Base-by-base conservation (phyloP, 1,140 invertebrate genomes). In the Galleria mellonella region DNA sequence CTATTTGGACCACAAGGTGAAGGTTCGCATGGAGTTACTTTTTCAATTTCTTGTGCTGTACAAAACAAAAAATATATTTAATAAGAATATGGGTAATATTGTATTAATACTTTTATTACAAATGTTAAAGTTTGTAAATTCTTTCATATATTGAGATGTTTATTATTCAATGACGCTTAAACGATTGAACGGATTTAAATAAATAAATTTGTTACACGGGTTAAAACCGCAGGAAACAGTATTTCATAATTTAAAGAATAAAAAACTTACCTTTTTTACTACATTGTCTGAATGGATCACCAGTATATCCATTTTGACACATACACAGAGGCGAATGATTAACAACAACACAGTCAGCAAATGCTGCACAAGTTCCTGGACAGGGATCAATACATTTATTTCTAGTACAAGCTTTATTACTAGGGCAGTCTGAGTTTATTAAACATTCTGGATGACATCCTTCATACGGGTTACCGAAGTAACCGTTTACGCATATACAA, bases 241-340 rank as follows among this genome's bases (percentile, higher is more conserved):
- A 14, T 28, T 33, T 30, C 55, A 37, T 29, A 0, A 36, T 0
- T 14, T 31, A 4, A 13, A 15, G 30, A 30, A 10, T 29, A 42
- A 33, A 7, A 15, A 30, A 79, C 72, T 59, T 79, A 82, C 75
- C 51, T 74, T 55, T 56, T 14, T 48, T 17, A 28, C 42, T 49
- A 58, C 92, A 93, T 42, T 85, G 87, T 38, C 83, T 81, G 53
- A 92, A 91, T 2, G 94, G 91, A 81, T 95, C 91, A 52, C 94
- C 94, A 32, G 89, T 90, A 47, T 89, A 94, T 46, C 91, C 90
- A 13, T 85, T 56, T n/a, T 90, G 85, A 68, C 93, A 95, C 27
- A 88, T 90, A 65, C 94, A 96, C 38, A 91, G 88, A 13, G 94
- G 92, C n/a, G 91, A 88, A 79, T 95, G 93, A 72, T 93, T 94